Base-by-base conservation (phyloP, 2,113 vertebrate genomes). In the Delphinapterus leucas region DNA sequence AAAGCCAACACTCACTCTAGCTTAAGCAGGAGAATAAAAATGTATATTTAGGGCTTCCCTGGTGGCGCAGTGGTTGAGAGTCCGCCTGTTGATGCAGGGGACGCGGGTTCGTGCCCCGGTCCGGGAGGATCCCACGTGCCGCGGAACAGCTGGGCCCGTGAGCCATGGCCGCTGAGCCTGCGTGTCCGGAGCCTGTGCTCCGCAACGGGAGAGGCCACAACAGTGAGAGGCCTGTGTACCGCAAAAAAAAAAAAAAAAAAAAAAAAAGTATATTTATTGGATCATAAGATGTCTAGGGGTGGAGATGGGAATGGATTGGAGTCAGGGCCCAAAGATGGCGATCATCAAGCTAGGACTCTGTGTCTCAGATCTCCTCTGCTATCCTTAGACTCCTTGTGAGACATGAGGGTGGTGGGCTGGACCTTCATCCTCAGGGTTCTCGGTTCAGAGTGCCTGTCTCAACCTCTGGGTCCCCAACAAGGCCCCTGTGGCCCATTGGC, bases 301-400 rank as follows among this genome's bases (percentile, higher is more conserved):
- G 5, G 70, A 53, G 38, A 41, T 60, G 61, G 65, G 8, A 60
- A 26, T 55, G 25, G 60, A 25, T 20, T 33, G 49, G 71, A 8
- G 15, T 71, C 6, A 15, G 60, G 17, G 18, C 31, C 63, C 25
- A 65, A 21, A 70, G 44, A 18, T 44, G 49, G 28, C 12, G 0
- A 18, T 44, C 0, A 0, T 8, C 13, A 8, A 13, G 55, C 7
- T 47, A 21, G 33, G 61, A 23, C 49, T 68, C 33, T 38, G 0
- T 53, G 55, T 87, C 33, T 61, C 1, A 2, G 21, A 38, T 86
- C 49, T 87, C 73, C 31, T 82, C 13, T 47, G 25, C 36, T 76
- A 9, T 11, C 28, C 15, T n/a, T 17, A 28, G 12, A 23, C 31
- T 92, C 18, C 47, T 12, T n/a, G 11, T 28, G 80, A 83, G 38